Base-by-base conservation (phyloP, 1,140 invertebrate species). In the Drosophila busckii region DNA sequence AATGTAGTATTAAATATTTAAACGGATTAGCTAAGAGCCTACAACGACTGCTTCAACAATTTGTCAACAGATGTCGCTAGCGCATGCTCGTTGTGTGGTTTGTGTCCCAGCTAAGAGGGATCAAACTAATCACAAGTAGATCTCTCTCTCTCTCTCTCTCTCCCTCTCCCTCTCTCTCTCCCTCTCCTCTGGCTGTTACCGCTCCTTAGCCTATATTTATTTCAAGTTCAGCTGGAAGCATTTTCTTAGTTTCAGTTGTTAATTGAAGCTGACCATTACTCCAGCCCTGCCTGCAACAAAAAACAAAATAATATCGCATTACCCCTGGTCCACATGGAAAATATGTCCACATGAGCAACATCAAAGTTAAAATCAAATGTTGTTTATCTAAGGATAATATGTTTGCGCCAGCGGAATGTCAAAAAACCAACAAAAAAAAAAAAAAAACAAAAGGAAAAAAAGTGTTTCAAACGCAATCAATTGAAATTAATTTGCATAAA, bases 401-500 rank as follows among this genome's bases (percentile, higher is more conserved):
- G 58, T 54, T 63, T 80, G 75, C 48, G 50, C 56, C 69, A 53
- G 50, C 31, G 69, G 69, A 80, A 73, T 80, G 69, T 80, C 63
- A 68, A 82, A 82, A 82, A n/a, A n/a, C n/a, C n/a, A n/a, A n/a
- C n/a, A n/a, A n/a, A n/a, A n/a, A n/a, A n/a, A n/a, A n/a, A n/a
- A n/a, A n/a, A n/a, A n/a, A n/a, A n/a, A n/a, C n/a, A n/a, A n/a
- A n/a, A n/a, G n/a, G n/a, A n/a, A 69, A 82, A 78, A 78, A 78
- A 78, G 52, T 78, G 60, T 69, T 73, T 61, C 46, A 52, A 49
- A 67, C 52, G 73, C 73, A 80, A 80, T 80, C 75, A 80, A 80
- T 80, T 82, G 73, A 80, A 80, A 82, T 73, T 80, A 80, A 80
- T 80, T 80, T 80, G 75, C 73, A 80, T 80, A 80, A 80, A 80